Base-by-base conservation (phyloP, 1,140 invertebrate genomes). In the Bombus fervidus region DNA sequence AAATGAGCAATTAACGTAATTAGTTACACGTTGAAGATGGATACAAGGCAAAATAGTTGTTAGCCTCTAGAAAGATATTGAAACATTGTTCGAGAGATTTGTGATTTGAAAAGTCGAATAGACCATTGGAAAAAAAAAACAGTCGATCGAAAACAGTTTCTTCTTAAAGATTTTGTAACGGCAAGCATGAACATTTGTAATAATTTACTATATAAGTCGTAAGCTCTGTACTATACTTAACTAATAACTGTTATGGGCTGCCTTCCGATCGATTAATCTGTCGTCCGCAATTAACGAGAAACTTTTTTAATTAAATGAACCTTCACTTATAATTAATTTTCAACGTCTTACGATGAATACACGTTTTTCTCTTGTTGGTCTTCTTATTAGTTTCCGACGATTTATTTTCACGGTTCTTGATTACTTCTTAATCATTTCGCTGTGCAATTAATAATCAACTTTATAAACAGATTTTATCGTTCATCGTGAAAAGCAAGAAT, bases 271-370 rank as follows among this genome's bases (percentile, higher is more conserved):
- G 80, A 83, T 83, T 69, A 77, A 83, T 77, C 47, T 34, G 47
- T 68, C 73, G 66, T 68, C 41, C 28, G 39, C n/a, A 13, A 74
- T 83, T 62, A 41, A 41, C 57, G 34, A 10, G 43, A 28, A 83
- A 83, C 59, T 77, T 68, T 77, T 69, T 83, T 83, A 77, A 83
- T 77, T 77, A 68, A 77, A 77, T 39, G 43, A 57, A 66, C 41
- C 31, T 69, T 68, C 73, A 15, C n/a, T 77, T 83, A 57, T 47
- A 83, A 83, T 83, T 83, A 68, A 77, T 83, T 64, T 68, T 57
- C 53, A 31, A 1, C 41, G 34, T 15, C 25, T 41, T 53, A 12
- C 34, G 59, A 53, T 25, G 72, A 43, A 25, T 37, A 47, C n/a
- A 47, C 18, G 12, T 25, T 57, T 39, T 22, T 41, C 34, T 37